Evolutionary conservation across 2,888 invertebrate genomes (phyloP), one percentile per base, ranked within the genome.

Genomic region (Molorchus minor): DNA sequence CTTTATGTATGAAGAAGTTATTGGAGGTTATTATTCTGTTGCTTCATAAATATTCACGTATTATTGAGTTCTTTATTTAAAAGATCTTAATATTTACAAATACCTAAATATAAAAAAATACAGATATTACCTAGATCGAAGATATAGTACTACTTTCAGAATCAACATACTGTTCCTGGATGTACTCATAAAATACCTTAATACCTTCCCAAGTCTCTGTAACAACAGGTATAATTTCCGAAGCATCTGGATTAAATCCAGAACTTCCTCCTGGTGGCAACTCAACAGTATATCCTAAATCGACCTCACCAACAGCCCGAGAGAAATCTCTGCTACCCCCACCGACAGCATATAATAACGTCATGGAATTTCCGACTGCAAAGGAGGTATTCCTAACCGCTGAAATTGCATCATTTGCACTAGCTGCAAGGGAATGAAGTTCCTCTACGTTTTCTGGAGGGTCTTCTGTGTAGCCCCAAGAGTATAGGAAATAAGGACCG

Each of bases 321-420:
- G 86, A 86, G 76, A 86, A 90, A 69, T 90, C 90, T 72, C 87
- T 87, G 67, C 88, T 84, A 15, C 87, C 86, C 7, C 90, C 90
- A 17, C 86, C 75, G 0, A 86, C 85, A 0, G 80, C 77, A 65
- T 88, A 80, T 0, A 87, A 74, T n/a, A 83, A 81, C 41, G 62
- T 64, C 1, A 82, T 64, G 3, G 75, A 70, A 46, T 61, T 68
- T 10, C 87, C 88, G 43, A 85, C 83, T 1, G 78, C 72, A 59
- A 87, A 87, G 8, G 67, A 73, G 0, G 81, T 82, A 67, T 80
- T 79, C 58, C 62, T 73, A 52, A 69, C 64, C 0, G 56, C 53
- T 1, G 74, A 62, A 21, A 85, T 84, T 5, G 81, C 82, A 2
- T 80, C 71, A 17, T 78, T 81, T 74, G 83, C 82, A 1, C 17